phyloP scores from a whole-genome alignment of 2,113 vertebrate species.

The Poecile atricapillus region DNA sequence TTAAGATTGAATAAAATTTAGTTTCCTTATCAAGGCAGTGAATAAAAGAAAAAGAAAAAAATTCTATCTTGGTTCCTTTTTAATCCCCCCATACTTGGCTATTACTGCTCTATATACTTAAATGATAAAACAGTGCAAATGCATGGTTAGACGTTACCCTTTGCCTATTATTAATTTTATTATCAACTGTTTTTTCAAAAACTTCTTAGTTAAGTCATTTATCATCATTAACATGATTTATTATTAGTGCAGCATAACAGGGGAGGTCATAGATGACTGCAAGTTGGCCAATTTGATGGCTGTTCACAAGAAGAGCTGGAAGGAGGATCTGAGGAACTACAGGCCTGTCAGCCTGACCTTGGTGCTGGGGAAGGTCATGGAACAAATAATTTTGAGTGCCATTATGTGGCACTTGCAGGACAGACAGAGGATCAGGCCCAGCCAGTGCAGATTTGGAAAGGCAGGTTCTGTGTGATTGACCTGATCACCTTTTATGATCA shows the following conservation, averaged over 20 bases:
- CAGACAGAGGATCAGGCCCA: not conserved
- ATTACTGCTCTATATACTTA: not conserved
- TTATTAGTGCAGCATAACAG: not conserved
- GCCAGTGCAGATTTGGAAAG: not conserved
- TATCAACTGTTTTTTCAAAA: not conserved
- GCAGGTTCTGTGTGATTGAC: rapidly evolving
- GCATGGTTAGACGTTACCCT: not conserved
- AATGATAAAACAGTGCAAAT: not conserved
- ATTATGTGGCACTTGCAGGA: not conserved
- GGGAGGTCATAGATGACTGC: not conserved
- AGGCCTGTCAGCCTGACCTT: not conserved
- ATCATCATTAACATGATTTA: not conserved
- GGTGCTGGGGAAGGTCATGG: not conserved
- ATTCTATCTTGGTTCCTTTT: not conserved
- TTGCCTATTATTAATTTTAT: not conserved
- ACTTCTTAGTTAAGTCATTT: not conserved
- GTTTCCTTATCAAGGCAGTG: not conserved
- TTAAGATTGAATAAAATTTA: not conserved
- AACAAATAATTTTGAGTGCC: not conserved
- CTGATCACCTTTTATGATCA: rapidly evolving
- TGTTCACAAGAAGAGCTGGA: rapidly evolving
- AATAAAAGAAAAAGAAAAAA: not conserved
- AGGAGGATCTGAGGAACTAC: not conserved
- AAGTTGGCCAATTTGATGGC: not conserved
- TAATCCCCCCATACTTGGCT: not conserved